Conservation (phyloP, 1,140 invertebrate species). For the Zaprionus vittiger region DNA sequence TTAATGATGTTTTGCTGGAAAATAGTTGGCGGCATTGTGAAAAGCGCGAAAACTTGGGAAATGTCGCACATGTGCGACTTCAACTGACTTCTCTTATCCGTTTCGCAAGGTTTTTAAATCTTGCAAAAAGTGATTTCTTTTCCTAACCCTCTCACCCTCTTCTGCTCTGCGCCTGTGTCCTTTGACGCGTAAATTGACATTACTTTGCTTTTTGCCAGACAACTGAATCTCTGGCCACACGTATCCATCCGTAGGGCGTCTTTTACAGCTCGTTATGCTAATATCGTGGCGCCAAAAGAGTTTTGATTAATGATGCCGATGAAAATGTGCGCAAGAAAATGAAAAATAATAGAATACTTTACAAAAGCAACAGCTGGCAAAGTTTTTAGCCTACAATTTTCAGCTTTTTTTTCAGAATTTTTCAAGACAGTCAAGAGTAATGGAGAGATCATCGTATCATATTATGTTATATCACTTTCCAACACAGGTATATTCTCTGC, state of each 20-base stretch:
- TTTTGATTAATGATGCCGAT: conserved; percentile 78
- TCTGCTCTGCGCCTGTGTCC: background rate
- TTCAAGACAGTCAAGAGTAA: background rate
- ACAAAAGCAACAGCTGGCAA: conserved; percentile 3
- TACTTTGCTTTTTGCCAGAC: conserved; percentile 67
- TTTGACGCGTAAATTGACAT: conserved; percentile 75
- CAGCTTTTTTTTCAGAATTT: background rate
- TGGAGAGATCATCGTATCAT: background rate
- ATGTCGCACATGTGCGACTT: conserved; percentile 58
- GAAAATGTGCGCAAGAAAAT: conserved; percentile 30
- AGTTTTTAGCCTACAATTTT: background rate
- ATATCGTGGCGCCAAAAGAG: conserved; percentile 65
- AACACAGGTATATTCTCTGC: background rate
- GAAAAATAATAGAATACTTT: conserved; percentile 30
- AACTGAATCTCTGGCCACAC: conserved; percentile 11
- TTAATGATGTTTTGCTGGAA: conserved; percentile 73
- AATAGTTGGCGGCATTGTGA: conserved; percentile 61
- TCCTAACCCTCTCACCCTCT: conserved; percentile 34
- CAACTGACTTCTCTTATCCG: conserved; percentile 63
- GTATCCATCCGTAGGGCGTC: background rate
- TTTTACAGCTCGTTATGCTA: conserved; percentile 69
- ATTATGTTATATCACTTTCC: background rate
- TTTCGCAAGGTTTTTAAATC: conserved; percentile 73
- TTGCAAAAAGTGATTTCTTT: conserved; percentile 52
- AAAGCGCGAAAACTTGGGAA: conserved; percentile 63